Evolutionary conservation across 2,888 invertebrate genomes (phyloP), one percentile per base, ranked within the genome.

Genomic region (Pheosia tremula): DNA sequence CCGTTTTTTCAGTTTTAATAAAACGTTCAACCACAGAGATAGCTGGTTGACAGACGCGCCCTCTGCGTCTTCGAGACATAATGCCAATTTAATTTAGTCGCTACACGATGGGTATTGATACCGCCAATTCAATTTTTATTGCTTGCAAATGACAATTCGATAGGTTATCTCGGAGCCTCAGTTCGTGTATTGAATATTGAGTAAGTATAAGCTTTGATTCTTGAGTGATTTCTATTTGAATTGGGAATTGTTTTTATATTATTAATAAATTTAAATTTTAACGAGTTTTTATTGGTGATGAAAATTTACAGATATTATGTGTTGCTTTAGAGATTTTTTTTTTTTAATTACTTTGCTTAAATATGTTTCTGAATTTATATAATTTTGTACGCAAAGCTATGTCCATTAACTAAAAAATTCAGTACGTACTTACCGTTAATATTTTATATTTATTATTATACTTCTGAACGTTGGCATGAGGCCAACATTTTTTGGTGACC

Each of bases 1-100:
- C 69, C 76, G 74, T 83, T 85, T 84, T 83, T 81, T 80, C 80
- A 82, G 79, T 83, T 84, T 85, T 85, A 84, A 78, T 84, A 84
- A 83, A 84, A 82, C 74, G 74, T 64, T 64, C 64, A 68, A 60
- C 54, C 70, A 69, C 70, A 79, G 75, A 76, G 69, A 68, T 68
- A 67, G 69, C 59, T 69, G 71, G 70, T 74, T 24, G 76, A 79
- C 77, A 81, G 80, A 75, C 63, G 68, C 68, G 74, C 73, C 78
- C 72, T 60, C 67, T 6, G 59, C 71, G 74, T 71, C 66, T 68
- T 70, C 63, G 59, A 69, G 67, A 67, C 69, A 67, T 70, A 70
- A 70, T 69, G 68, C 66, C 69, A 68, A 78, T 81, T 82, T 82
- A 76, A 81, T 81, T 78, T 72, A 77, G 69, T 74, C 69, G 63